Evolutionary conservation across 2,113 vertebrate genomes (phyloP).

Genomic region (Chamaetylas fuelleborni): DNA sequence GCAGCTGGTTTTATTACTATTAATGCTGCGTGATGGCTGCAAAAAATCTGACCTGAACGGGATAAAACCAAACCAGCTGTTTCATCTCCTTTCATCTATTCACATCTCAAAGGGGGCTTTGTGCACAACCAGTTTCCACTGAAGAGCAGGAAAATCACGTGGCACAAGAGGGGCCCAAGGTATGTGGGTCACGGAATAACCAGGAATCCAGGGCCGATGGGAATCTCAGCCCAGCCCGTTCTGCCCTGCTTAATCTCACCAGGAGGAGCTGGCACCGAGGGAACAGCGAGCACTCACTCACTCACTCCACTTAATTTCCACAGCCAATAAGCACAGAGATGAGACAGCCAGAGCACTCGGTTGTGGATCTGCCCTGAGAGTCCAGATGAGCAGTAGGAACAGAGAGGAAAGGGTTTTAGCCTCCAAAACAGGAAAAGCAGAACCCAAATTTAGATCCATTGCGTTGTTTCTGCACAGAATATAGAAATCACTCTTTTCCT

Average conservation of each 20-base stretch:
- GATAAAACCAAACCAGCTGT: conserved; percentile 60
- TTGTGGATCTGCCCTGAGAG: neutral
- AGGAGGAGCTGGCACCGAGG: neutral
- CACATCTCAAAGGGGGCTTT: conserved; percentile 58
- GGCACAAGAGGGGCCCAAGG: neutral
- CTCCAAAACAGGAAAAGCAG: neutral
- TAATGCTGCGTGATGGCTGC: conserved; percentile 28
- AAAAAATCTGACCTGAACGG: conserved; percentile 40
- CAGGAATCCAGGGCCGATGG: neutral
- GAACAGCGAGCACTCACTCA: neutral
- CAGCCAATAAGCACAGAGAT: neutral
- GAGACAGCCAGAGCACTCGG: fast-evolving
- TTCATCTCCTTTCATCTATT: conserved; percentile 53
- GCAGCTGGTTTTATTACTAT: conserved; percentile 55
- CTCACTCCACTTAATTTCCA: neutral
- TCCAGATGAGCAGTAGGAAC: neutral
- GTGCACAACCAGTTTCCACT: neutral
- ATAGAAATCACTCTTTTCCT: neutral
- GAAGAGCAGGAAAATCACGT: conserved; percentile 34
- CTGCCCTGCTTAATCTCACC: neutral
- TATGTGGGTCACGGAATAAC: conserved; percentile 62
- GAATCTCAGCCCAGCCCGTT: neutral
- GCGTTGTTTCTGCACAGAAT: neutral
- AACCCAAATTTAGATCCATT: neutral
- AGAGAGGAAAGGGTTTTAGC: neutral